Base-by-base conservation (phyloP, 2,113 vertebrate species). In the Baryphthengus martii region DNA sequence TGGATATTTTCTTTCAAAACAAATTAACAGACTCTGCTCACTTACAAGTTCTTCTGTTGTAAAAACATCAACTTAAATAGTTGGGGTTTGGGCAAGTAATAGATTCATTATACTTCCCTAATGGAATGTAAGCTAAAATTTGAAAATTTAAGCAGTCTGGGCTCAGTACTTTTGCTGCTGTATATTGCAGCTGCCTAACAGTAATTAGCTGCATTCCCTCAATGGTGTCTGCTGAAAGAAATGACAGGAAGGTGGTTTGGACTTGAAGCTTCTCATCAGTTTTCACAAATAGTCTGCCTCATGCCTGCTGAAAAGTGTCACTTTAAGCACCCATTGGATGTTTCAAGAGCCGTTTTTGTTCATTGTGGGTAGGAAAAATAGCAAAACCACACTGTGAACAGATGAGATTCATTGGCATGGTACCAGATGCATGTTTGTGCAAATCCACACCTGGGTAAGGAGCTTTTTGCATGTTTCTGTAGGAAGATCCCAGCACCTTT, bases 381-480 rank as follows among this genome's bases (percentile, higher is more conserved):
- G 56, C 67, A 61, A 28, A 25, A 70, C 52, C 67, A 47, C 19
- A 24, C 24, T 90, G 89, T 47, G 77, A 79, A 44, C 50, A 90
- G 88, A 70, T 84, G 79, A 62, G 80, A 23, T 75, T 81, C 73
- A 3, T 94, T 93, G 65, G 97, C 85, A 88, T 97, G 97, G 72
- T 80, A 59, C 85, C 79, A 88, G 90, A 40, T 79, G 85, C 87
- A 63, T 95, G 90, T 66, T 79, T 71, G 84, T 74, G 72, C 82
- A 88, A 90, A 53, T 76, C 56, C 82, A 65, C 82, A 59, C n/a
- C 40, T 58, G 84, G 37, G 21, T 39, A 11, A 91, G 90, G 72
- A 94, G 66, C 39, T 66, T 67, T 76, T 29, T 98, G 98, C 97
- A 97, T 98, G 98, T 82, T 37, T 25, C 37, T 88, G 77, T 95